These are phyloP conservation scores for Calephelis virginiensis DNA, from an alignment of 1,140 invertebrate species.

Conservation along the genomic window DNA sequence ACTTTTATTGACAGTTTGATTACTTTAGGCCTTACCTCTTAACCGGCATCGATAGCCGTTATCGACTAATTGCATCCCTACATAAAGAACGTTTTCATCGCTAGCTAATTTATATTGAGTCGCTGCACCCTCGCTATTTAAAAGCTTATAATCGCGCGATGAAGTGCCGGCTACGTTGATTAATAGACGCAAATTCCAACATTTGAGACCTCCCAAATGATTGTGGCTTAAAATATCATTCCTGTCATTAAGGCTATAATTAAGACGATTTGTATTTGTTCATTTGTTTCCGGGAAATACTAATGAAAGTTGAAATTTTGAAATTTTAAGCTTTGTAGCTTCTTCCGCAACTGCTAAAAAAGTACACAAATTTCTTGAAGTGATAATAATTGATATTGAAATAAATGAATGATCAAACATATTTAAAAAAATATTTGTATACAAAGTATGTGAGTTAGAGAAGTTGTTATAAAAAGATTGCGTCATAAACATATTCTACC, in stretches of 20 bases:
- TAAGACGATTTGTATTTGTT: slow-evolving; percentile 1
- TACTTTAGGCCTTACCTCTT: neutral
- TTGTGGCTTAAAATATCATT: slow-evolving; percentile 32
- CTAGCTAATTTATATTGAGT: slow-evolving; percentile 66
- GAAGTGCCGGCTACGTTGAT: slow-evolving; percentile 55
- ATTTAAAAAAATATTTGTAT: too few relatives aligned
- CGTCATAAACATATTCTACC: too few relatives aligned
- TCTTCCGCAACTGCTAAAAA: neutral
- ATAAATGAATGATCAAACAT: too few relatives aligned
- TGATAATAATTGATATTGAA: too few relatives aligned
- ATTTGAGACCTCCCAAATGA: slow-evolving; percentile 32
- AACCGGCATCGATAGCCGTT: neutral
- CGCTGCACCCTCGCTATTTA: slow-evolving; percentile 60
- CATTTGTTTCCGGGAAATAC: neutral
- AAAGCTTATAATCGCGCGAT: slow-evolving; percentile 72
- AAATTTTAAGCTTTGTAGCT: neutral
- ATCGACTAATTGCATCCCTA: slow-evolving; percentile 40
- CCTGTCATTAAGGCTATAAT: slow-evolving; percentile 12
- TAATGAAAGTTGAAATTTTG: neutral
- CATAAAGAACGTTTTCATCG: slow-evolving; percentile 48
- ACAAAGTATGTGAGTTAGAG: too few relatives aligned
- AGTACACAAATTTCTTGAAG: neutral
- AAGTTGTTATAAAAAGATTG: too few relatives aligned
- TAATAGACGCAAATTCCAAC: slow-evolving; percentile 52
- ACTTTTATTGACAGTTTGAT: neutral